Evolutionary conservation across 1,140 invertebrate species (phyloP).

Genomic region (Mactra quadrangularis): DNA sequence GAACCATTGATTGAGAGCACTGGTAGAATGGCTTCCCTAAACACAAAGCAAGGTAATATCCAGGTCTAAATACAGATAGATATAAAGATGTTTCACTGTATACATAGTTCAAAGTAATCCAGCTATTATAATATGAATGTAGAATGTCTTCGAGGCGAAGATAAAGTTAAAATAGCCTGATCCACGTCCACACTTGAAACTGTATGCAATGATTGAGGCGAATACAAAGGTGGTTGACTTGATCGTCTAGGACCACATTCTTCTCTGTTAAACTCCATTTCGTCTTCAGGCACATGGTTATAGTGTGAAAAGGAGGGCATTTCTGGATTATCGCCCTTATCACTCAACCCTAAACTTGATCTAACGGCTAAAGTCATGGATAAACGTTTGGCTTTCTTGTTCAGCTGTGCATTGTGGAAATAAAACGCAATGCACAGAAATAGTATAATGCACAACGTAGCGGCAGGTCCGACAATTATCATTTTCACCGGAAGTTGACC

Average conservation of each 20-base stretch:
- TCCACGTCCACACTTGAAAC: constrained; percentile 50
- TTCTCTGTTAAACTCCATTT: neutral
- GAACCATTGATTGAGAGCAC: too few species aligned
- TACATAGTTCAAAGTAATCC: too few species aligned
- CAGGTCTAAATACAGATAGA: too few species aligned
- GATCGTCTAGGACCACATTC: constrained; percentile 15
- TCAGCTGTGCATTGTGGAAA: constrained; percentile 36
- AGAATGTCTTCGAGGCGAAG: constrained; percentile 69
- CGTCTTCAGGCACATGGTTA: neutral
- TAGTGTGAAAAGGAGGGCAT: too few species aligned
- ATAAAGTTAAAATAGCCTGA: constrained; percentile 65
- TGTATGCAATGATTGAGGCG: neutral
- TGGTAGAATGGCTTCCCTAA: too few species aligned
- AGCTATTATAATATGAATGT: constrained; percentile 70
- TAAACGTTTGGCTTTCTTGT: constrained; percentile 37
- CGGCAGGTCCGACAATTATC: constrained; percentile 41
- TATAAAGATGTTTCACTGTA: too few species aligned
- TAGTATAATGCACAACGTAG: constrained; percentile 30
- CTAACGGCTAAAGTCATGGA: constrained; percentile 7
- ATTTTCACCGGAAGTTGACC: constrained; percentile 30
- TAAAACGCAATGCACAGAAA: constrained; percentile 52
- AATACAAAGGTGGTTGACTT: neutral
- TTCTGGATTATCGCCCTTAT: neutral
- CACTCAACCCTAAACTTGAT: neutral
- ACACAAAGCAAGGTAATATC: too few species aligned